These are phyloP conservation scores for Amphiura filiformis DNA, from an alignment of 35 echinoderm and acorn worm species.

Conservation along the genomic window DNA sequence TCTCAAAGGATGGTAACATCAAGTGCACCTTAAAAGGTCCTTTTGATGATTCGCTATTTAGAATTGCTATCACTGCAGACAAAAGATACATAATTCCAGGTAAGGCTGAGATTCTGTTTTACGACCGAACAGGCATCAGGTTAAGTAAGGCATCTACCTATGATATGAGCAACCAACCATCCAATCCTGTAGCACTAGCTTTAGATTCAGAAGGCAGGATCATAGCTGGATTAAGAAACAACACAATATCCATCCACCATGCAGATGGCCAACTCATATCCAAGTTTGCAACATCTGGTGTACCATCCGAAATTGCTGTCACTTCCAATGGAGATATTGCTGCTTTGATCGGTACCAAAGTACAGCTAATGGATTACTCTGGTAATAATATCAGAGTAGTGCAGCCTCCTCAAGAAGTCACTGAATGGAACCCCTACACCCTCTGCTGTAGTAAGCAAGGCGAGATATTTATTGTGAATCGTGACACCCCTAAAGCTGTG, in stretches of 20 bases:
- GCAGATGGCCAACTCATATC: neutral
- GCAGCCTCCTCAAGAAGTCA: neutral
- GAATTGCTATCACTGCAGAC: neutral
- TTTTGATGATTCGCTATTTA: neutral
- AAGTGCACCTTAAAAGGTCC: neutral
- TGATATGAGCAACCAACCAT: neutral
- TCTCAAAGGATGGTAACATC: neutral
- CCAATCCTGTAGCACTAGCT: neutral
- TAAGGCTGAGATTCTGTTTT: neutral
- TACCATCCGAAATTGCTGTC: neutral
- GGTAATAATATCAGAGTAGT: neutral
- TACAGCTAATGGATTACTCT: neutral
- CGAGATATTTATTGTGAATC: neutral
- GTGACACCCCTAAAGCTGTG: neutral
- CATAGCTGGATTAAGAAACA: neutral
- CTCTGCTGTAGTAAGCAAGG: neutral
- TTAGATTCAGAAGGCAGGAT: neutral
- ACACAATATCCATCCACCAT: neutral
- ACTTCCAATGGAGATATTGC: neutral
- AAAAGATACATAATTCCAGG: neutral
- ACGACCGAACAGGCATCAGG: neutral
- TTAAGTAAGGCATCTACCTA: neutral
- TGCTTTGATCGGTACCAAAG: neutral
- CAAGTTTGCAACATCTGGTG: neutral
- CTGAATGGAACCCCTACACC: neutral